Evolutionary conservation across 2,113 vertebrate species (phyloP).

Genomic region (Odontesthes bonariensis): DNA sequence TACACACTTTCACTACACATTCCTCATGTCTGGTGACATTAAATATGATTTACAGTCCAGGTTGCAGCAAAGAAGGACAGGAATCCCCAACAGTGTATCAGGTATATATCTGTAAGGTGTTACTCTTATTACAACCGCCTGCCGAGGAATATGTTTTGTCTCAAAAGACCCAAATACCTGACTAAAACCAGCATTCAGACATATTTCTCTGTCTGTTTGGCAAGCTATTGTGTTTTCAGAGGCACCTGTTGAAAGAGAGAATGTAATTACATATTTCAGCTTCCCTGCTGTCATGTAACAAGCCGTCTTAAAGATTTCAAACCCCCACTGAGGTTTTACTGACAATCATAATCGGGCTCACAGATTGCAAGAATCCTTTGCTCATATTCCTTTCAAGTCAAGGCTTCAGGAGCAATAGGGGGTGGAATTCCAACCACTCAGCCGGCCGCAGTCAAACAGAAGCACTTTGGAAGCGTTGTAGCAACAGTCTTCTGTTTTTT

Average conservation of each 20-base stretch:
- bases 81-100: constrained; percentile 63
- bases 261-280: constrained; percentile 62
- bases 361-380: constrained; percentile 10
- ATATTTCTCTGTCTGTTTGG: constrained; percentile 47
- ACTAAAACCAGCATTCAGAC: constrained; percentile 29
- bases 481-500: background rate
- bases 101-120: constrained; percentile 54
- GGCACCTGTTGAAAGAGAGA: constrained; percentile 61
- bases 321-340: constrained; percentile 31
- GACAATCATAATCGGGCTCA: constrained; percentile 32
- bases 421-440: constrained; percentile 24
- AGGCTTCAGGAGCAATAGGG: constrained; percentile 28
- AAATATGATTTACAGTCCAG: constrained; percentile 63
- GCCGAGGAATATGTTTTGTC: constrained; percentile 49
- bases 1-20: constrained; percentile 59
- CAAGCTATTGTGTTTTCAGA: constrained; percentile 36
- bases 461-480: constrained; percentile 16
- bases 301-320: constrained; percentile 11
- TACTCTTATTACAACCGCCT: constrained; percentile 53
- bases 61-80: constrained; percentile 35
- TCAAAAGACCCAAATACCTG: constrained; percentile 38
- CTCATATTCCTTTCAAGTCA: constrained; percentile 25
- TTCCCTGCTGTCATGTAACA: constrained; percentile 33
- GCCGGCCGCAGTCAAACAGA: constrained; percentile 20
- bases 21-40: constrained; percentile 56